Percentiles rank a stretch among this genome's conserved stretches.
These are phyloP conservation scores for Nibea coibor DNA, from an alignment of 2,113 vertebrate species.

Conservation along the genomic window DNA sequence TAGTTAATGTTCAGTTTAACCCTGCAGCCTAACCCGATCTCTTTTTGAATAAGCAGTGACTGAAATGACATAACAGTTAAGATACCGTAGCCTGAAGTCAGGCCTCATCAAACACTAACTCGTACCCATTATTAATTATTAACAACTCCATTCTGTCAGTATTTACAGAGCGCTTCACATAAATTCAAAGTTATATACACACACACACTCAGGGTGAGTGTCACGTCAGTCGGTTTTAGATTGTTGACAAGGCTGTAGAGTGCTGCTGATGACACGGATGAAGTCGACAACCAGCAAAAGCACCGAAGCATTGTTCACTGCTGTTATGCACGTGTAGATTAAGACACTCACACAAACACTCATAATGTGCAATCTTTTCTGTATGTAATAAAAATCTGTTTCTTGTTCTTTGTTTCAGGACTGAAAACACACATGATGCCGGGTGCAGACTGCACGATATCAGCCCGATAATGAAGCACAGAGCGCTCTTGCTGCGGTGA, in stretches of 20 bases:
- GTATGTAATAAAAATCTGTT: too few relatives aligned
- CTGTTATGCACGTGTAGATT: background rate
- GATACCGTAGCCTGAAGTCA: background rate
- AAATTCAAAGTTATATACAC: background rate
- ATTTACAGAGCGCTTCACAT: background rate
- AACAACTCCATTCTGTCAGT: background rate
- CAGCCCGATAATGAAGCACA: too few relatives aligned
- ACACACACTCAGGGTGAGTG: background rate
- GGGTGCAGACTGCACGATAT: too few relatives aligned
- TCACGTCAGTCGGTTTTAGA: background rate
- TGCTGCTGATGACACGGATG: background rate
- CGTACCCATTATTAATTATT: background rate
- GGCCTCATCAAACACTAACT: background rate
- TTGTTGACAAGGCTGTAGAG: background rate
- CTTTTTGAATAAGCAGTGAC: background rate
- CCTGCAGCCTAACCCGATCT: background rate
- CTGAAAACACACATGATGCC: too few relatives aligned
- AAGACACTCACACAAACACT: too few relatives aligned
- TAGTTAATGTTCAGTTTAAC: background rate
- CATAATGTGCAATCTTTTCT: too few relatives aligned
- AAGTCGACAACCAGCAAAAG: background rate
- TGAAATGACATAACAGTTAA: background rate
- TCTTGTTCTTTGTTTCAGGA: too few relatives aligned
- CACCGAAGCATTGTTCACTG: background rate
- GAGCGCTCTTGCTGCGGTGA: too few relatives aligned